These are phyloP conservation scores for Ceyx melanurus DNA, from an alignment of 2,113 vertebrate species.

Conservation along the genomic window DNA sequence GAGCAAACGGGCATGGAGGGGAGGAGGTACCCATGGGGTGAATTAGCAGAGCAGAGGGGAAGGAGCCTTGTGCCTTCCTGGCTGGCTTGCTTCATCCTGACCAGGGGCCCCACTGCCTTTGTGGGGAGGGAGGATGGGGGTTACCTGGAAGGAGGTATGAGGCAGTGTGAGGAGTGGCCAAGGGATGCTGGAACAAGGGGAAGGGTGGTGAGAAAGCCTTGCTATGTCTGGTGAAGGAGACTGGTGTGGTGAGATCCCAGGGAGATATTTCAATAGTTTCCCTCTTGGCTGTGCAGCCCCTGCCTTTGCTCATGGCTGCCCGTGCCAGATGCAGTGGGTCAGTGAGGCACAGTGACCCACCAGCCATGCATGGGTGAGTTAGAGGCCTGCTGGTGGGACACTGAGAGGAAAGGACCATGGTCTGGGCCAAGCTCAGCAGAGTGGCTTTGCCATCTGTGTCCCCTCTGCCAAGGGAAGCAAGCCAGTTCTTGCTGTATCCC, in stretches of 20 bases:
- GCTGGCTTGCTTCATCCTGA: neutral
- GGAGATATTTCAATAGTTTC: neutral
- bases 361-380: neutral
- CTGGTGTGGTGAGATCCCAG: neutral
- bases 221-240: neutral
- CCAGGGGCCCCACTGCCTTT: neutral
- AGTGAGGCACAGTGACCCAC: accelerated
- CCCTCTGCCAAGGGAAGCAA: neutral
- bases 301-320: neutral
- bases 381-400: neutral
- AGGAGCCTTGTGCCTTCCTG: neutral
- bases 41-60: neutral
- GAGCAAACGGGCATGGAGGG: neutral
- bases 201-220: neutral
- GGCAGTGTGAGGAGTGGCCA: neutral
- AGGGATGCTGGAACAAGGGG: neutral
- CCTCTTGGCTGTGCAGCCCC: neutral
- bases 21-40: neutral
- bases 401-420: neutral
- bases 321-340: accelerated
- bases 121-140: accelerated
- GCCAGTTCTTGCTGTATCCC: neutral
- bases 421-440: neutral
- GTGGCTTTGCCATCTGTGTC: neutral
- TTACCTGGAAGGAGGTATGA: neutral